Evolutionary conservation across 2,888 invertebrate species (phyloP).

Genomic region (Nomada ferruginata): DNA sequence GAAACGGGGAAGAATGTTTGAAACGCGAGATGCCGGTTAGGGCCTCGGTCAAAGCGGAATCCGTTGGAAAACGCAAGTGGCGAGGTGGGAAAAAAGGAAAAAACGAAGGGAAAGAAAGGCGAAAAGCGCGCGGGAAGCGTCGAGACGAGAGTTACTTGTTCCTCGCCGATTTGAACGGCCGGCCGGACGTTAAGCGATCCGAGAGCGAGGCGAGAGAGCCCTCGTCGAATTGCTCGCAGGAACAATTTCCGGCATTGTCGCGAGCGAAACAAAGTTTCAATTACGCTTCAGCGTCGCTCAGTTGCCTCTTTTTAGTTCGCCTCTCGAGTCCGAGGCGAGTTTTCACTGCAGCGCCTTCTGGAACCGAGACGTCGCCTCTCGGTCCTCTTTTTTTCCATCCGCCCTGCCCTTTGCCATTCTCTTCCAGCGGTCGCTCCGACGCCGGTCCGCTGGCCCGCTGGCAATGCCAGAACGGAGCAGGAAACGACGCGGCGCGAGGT

Average conservation of each 20-base stretch:
- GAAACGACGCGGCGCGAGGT: not conserved
- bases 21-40: no score
- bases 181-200: slow-evolving; percentile 58
- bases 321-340: slow-evolving; percentile 51
- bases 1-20: not conserved
- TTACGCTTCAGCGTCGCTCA: slow-evolving; percentile 67
- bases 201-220: slow-evolving; percentile 47
- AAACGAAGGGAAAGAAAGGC: not conserved
- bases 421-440: not conserved
- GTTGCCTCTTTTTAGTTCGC: slow-evolving; percentile 62
- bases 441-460: not conserved
- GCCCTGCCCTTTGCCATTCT: not conserved
- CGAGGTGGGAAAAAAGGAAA: not conserved
- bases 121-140: slow-evolving; percentile 16
- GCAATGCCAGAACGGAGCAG: not conserved
- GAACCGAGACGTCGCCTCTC: slow-evolving; percentile 12
- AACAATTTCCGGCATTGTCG: slow-evolving; percentile 65
- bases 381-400: not conserved
- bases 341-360: slow-evolving; percentile 20
- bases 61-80: slow-evolving; percentile 13
- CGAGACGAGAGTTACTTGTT: slow-evolving; percentile 34
- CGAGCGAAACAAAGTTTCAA: slow-evolving; percentile 70
- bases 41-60: not conserved
- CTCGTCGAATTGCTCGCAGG: slow-evolving; percentile 56
- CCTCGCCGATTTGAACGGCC: slow-evolving; percentile 54